Evolutionary conservation across 2,113 vertebrate genomes (phyloP), one percentile per base, ranked within the genome.

Genomic region (Sminthopsis crassicaudata): DNA sequence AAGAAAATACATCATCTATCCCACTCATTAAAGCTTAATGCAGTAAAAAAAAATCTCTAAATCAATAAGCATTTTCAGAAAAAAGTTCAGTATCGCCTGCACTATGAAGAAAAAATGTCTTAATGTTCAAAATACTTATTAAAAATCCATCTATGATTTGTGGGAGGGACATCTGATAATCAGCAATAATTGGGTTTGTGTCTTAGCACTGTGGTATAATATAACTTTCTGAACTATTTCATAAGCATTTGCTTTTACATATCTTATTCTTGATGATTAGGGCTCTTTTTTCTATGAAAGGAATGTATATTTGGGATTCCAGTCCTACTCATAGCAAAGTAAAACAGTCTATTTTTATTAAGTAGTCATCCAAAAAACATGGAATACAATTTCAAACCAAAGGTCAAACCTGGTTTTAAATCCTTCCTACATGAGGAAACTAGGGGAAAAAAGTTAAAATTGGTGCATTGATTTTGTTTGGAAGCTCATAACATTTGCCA

Each of bases 61-160:
- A 98, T 98, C 98, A 98, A 98, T 98, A 98, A 98, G 95, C 92
- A 98, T 97, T 98, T 97, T 92, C 95, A 89, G 89, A 57, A 95
- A 92, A 51, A 96, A 93, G 94, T 93, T 96, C 96, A 97, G 96
- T 98, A 96, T 84, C 97, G 94, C 92, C 53, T 93, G 94, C 96
- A 95, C 12, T 94, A 91, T 46, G 89, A 95, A 92, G 46, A 97
- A 26, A 92, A 26, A 96, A 92, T 97, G 90, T 94, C 92, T 89
- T 95, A 96, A 22, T 92, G 67, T 91, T 97, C 96, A 27, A 92
- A 50, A 92, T 96, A 97, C 95, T 96, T 98, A 93, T 96, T 97
- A 54, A 95, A 94, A 95, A 95, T 96, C 95, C 94, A 53, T 91
- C 36, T 12, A 10, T 94, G 96, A 90, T 96, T 96, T 96, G 26